Base-by-base conservation (phyloP, 2,888 invertebrate genomes). In the Drosophila stalkeri region DNA sequence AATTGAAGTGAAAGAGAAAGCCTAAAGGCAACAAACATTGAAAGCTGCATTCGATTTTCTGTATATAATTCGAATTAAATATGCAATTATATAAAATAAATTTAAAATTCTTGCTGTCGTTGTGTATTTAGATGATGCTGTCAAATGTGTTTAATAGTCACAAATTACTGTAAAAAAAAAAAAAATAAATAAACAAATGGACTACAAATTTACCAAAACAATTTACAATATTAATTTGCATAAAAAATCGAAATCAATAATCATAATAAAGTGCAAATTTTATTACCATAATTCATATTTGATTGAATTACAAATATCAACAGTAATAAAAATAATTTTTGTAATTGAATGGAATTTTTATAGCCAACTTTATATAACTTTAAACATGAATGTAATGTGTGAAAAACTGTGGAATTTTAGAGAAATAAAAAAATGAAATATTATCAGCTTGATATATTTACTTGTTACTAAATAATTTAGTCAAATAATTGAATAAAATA, bases 81-180 rank as follows among this genome's bases (percentile, higher is more conserved):
- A 46, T 46, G 23, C 23, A 46, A 46, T 46, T 46, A 16, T 46
- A 16, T 14, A n/a, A 41, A 41, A 41, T 41, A n/a, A n/a, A 41
- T 8, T 41, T n/a, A 16, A 41, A 41, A n/a, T n/a, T n/a, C 41
- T 8, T 2, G 3, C 8, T n/a, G n/a, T 41, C 39, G 16, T 12
- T 5, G 43, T 11, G 18, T 11, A 44, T 6, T 44, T 12, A 20
- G 12, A 6, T 44, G 44, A 44, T 7, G 14, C 20, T 46, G 44
- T 46, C 20, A 46, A 20, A 46, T 14, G 1, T 27, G 5, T 27
- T 27, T 5, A 27, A 27, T 27, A 27, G 27, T 27, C 5, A 27
- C 27, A 27, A 27, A 27, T 27, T 27, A 27, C 27, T 6, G 27
- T 27, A 27, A 27, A 27, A 27, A 27, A 27, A 27, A 27, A 27